Evolutionary conservation across 1,140 invertebrate species (phyloP).

Genomic region (Schlechtendalia chinensis): DNA sequence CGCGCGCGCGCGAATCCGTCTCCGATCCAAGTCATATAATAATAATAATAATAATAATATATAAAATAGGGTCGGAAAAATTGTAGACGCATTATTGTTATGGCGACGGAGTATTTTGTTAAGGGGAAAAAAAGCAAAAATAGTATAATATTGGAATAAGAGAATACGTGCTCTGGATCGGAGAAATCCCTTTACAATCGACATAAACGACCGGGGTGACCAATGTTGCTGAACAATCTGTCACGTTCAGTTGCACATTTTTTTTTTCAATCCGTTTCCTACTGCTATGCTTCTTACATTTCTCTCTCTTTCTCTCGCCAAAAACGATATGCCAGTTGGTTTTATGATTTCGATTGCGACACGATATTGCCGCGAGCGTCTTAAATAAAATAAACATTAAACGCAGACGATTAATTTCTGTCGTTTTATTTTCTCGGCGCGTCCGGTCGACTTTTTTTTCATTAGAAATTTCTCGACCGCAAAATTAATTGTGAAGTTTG

Average conservation of each 20-base stretch:
- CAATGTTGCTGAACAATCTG: conserved; percentile 30
- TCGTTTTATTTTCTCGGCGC: background rate
- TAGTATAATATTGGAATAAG: conserved; percentile 7
- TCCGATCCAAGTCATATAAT: background rate
- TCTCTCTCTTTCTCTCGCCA: background rate
- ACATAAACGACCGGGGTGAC: conserved; percentile 10
- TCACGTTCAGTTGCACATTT: conserved; percentile 26
- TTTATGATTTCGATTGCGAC: background rate
- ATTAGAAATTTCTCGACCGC: too few relatives aligned
- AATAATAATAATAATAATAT: conserved; percentile 8
- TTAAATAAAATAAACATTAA: background rate
- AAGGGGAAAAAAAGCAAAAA: background rate
- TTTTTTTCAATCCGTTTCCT: conserved; percentile 24
- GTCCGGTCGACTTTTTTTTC: too few relatives aligned
- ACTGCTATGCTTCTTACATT: background rate
- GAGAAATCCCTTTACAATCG: conserved; percentile 5
- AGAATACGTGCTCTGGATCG: conserved; percentile 27
- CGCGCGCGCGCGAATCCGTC: too few relatives aligned
- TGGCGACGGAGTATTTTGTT: conserved; percentile 3
- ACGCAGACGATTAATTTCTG: background rate
- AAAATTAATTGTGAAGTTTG: too few relatives aligned
- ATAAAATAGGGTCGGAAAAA: background rate
- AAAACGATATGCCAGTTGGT: background rate
- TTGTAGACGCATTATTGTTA: conserved; percentile 15
- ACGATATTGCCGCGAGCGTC: background rate